Evolutionary conservation across 2,797 vertebrate species (phyloP).

Genomic region (Australoheros facetus): DNA sequence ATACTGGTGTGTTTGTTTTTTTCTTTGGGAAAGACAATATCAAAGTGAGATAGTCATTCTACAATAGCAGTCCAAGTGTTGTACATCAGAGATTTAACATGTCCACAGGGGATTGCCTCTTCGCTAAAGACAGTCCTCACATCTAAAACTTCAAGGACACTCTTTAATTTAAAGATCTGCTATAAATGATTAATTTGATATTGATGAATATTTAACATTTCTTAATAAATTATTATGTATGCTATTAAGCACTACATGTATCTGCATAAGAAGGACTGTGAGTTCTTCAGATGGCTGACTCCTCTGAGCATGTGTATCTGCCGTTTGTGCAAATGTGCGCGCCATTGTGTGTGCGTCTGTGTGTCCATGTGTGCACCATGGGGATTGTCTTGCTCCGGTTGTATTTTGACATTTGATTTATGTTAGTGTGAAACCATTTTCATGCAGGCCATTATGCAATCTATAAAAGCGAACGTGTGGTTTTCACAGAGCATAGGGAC

Average conservation of each 20-base stretch:
- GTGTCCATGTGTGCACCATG: constrained; percentile 67
- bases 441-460: constrained; percentile 84
- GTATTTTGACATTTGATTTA: constrained; percentile 86
- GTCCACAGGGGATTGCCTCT: constrained; percentile 69
- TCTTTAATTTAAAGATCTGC: constrained; percentile 82
- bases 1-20: constrained; percentile 39
- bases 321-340: constrained; percentile 29
- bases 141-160: constrained; percentile 81
- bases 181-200: constrained; percentile 84
- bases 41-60: constrained; percentile 68
- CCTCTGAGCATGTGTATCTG: constrained; percentile 55
- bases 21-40: constrained; percentile 51
- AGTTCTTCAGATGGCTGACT: constrained; percentile 63
- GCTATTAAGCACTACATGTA: constrained; percentile 77
- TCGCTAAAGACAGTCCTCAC: constrained; percentile 70
- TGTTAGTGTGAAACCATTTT: constrained; percentile 84
- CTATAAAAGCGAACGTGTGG: constrained; percentile 81
- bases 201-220: constrained; percentile 85
- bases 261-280: constrained; percentile 69
- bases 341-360: constrained; percentile 28
- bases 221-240: constrained; percentile 84
- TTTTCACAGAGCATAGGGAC: constrained; percentile 77
- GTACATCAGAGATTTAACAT: constrained; percentile 73
- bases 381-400: constrained; percentile 81
- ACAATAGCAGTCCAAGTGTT: constrained; percentile 57